These are phyloP conservation scores for Diuraphis noxia DNA, from an alignment of 1,140 invertebrate species.

Conservation along the genomic window DNA sequence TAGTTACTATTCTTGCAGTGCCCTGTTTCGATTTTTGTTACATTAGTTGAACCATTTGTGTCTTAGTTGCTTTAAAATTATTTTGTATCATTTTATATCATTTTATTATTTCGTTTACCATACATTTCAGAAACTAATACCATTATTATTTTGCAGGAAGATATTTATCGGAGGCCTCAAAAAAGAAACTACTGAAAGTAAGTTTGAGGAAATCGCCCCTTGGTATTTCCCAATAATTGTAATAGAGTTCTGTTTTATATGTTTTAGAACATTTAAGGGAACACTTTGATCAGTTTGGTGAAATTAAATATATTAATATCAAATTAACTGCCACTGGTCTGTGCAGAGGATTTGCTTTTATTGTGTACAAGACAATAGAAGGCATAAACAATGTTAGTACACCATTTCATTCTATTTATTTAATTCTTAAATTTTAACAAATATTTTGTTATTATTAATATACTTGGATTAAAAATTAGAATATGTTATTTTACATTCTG, in stretches of 20 bases:
- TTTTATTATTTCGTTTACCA: too few species aligned
- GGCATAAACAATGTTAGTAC: conserved; percentile 82
- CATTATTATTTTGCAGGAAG: conserved; percentile 77
- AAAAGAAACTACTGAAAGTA: conserved; percentile 97
- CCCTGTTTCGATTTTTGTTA: too few species aligned
- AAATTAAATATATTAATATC: conserved; percentile 91
- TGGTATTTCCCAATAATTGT: too few species aligned
- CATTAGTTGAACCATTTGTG: too few species aligned
- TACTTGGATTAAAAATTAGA: too few species aligned
- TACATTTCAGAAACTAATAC: too few species aligned
- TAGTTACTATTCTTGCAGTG: too few species aligned
- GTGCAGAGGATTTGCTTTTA: conserved; percentile 91
- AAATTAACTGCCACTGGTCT: conserved; percentile 88
- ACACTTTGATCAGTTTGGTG: conserved; percentile 85
- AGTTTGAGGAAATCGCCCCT: conserved; percentile 63
- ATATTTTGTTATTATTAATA: too few species aligned
- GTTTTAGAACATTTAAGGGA: conserved; percentile 90
- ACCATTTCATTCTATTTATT: neutral
- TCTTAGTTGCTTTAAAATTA: too few species aligned
- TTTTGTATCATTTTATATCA: too few species aligned
- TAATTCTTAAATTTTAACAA: neutral
- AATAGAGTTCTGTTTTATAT: conserved; percentile 55
- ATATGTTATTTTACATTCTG: too few species aligned
- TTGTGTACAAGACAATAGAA: conserved; percentile 86
- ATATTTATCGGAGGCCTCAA: conserved; percentile 95